These are phyloP conservation scores for Torymus tubicola DNA, from an alignment of 2,888 invertebrate genomes.

Conservation along the genomic window DNA sequence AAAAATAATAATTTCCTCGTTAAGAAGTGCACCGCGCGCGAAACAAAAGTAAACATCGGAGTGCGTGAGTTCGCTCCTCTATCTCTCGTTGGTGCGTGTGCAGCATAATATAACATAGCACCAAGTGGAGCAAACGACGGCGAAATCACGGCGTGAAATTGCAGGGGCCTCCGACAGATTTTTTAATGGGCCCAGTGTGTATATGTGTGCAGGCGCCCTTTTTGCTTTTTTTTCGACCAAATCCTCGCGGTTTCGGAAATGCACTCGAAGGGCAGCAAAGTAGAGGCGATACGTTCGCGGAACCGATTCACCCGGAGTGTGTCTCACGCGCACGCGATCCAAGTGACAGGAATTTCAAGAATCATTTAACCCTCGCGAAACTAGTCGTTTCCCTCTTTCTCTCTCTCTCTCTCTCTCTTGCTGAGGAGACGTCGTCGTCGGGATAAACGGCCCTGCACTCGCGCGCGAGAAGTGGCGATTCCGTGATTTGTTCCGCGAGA, in stretches of 20 bases:
- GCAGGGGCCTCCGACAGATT: constrained; percentile 34
- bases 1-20: constrained; percentile 45
- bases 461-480: constrained; percentile 27
- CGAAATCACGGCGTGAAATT: constrained; percentile 48
- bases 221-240: background rate
- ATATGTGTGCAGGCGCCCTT: background rate
- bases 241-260: too few relatives aligned
- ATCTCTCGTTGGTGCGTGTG: too few relatives aligned
- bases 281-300: constrained; percentile 49
- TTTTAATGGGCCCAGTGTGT: constrained; percentile 19
- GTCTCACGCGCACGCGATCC: constrained; percentile 61
- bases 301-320: constrained; percentile 39
- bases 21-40: constrained; percentile 3
- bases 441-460: background rate
- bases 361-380: constrained; percentile 58
- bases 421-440: background rate
- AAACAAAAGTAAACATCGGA: constrained; percentile 32
- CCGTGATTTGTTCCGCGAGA: constrained; percentile 43
- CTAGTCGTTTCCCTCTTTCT: constrained; percentile 30
- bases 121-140: constrained; percentile 13
- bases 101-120: too few relatives aligned
- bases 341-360: constrained; percentile 63
- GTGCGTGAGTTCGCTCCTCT: too few relatives aligned
- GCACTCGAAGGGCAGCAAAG: background rate
- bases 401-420: background rate